Evolutionary conservation across 2,797 vertebrate species (phyloP), one percentile per base, ranked within the genome.

Genomic region (Poeciliopsis presidionis): DNA sequence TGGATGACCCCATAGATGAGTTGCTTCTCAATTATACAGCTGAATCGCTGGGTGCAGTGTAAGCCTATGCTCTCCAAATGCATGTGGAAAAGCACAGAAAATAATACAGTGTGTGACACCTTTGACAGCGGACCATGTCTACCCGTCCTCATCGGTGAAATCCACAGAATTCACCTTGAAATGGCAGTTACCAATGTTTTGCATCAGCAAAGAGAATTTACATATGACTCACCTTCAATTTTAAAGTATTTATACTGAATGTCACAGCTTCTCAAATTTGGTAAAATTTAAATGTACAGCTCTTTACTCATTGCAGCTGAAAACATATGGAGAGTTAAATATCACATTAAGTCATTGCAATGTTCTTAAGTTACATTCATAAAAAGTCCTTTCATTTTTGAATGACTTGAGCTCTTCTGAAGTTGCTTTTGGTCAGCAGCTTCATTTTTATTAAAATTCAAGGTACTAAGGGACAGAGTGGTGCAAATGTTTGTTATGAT

Each of bases 21-120:
- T 69, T 91, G 86, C 74, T 81, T 87, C 90, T 92, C 89, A 88
- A 87, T 92, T 89, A 89, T 89, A 85, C 69, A 73, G 80, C 8
- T 75, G 36, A 61, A 79, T 22, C 61, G 3, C 39, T 3, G 49
- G 74, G 53, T 74, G 41, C 36, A 59, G 75, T 67, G 51, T 67
- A 45, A 77, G 77, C 75, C 74, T 73, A 61, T 67, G 57, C 30
- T 81, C 76, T 85, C 46, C 39, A 73, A 78, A 78, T 43, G 73
- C 47, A 33, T 3, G 20, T 2, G 49, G 53, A 28, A 59, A 81
- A 45, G 65, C 70, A 63, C 1, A 53, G 72, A 67, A 78, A 87
- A 88, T 82, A 85, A 78, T 83, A 75, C 28, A 45, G 16, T 76
- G 43, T 74, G 73, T 39, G 74, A 73, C 16, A 41, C 80, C 46